Base-by-base conservation (phyloP, 2,797 vertebrate species). In the Fundulus diaphanus region DNA sequence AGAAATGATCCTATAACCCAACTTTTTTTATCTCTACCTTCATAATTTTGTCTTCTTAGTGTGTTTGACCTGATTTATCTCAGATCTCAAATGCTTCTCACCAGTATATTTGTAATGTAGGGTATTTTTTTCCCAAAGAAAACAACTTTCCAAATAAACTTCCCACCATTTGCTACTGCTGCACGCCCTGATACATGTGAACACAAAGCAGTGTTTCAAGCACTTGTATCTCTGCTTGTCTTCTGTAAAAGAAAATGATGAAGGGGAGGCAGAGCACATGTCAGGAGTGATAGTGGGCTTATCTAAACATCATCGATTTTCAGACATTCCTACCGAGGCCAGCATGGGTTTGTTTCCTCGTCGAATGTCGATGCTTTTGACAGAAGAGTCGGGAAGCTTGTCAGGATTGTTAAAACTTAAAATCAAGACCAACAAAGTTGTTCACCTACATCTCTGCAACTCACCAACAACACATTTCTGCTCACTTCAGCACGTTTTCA, bases 281-380 rank as follows among this genome's bases (percentile, higher is more conserved):
- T 89, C 87, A 88, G 81, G 52, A 79, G 59, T 78, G 85, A 87
- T 86, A 71, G 82, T 49, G 27, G 85, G 75, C 80, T 86, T 77
- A 86, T 90, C 83, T 81, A 56, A 90, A 89, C 84, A 82, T 85
- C 80, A 89, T 87, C 76, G 92, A 92, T 92, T 89, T 89, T 68
- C 74, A 84, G 79, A 40, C 68, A 31, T 66, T 87, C 78, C 79
- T 46, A 54, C 83, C 9, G 74, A 52, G 82, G 76, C 82, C 67
- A 24, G 73, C 68, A 11, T 52, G 1, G 68, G 71, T 76, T 76
- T 74, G 78, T 73, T 83, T 82, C 78, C 75, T 71, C 74, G 72
- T 82, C 70, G 5, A 16, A 76, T 67, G 83, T 77, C 56, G 54
- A 59, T 69, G 51, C 48, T 13, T 81, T 84, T 85, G 71, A 88